Evolutionary conservation across 2,113 vertebrate genomes (phyloP), one percentile per base, ranked within the genome.

Genomic region (Castor canadensis): DNA sequence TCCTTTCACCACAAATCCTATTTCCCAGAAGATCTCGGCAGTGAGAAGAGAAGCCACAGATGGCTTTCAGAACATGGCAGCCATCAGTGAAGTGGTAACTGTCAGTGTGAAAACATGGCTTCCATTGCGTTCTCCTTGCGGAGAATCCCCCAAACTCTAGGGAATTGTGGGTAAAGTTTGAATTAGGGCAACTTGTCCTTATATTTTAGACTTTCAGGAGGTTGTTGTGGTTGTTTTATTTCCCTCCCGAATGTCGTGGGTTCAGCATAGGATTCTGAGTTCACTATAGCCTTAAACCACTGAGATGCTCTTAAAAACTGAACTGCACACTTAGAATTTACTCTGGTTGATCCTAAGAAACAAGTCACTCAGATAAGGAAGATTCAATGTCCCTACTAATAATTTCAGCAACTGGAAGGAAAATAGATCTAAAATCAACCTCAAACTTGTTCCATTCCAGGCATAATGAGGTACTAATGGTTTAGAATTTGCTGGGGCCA

Each of bases 201-300:
- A 11, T 76, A 71, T 49, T 75, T 75, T 64, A 83, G 67, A 43
- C 66, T 91, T 95, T 88, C 8, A 45, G 20, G 67, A 92, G 19
- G 35, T 85, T 60, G 60, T 84, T 96, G 71, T 66, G 49, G 92
- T 93, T 79, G 45, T 43, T 86, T 89, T 52, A 47, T 82, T 76
- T 90, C 67, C n/a, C 73, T 62, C 3, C 4, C 72, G 75, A 35
- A 60, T 73, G n/a, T 6, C 60, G 71, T 22, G 30, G 67, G 35
- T 54, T 89, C 85, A 94, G 32, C 69, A 91, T 52, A 89, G 60
- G 17, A 32, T 89, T 89, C 40, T 79, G 47, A 91, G 40, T 66
- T 92, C 47, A 9, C 20, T 77, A 79, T 15, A 80, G 56, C 69
- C 11, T 24, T 43, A 93, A 95, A 66, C 77, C 58, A n/a, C 38